Evolutionary conservation across 2,888 invertebrate species (phyloP), one percentile per base, ranked within the genome.

Genomic region (Pollenia labialis): DNA sequence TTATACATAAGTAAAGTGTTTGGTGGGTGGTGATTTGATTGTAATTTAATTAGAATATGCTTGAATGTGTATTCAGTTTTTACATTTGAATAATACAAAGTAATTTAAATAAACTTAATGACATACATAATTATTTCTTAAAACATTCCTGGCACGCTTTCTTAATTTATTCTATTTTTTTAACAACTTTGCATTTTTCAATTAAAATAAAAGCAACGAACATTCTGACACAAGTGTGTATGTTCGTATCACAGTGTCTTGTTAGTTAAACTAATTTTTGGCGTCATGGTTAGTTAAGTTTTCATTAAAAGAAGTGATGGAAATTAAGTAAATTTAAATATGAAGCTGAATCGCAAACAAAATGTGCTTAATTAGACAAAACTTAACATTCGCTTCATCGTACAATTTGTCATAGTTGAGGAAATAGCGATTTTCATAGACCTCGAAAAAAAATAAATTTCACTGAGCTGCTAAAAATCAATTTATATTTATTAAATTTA

Each of bases 191-290:
- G 64, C n/a, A 76, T 32, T 32, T 6, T 32, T 32, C 0, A 32
- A 32, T 32, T 6, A 32, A 32, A 32, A 32, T 32, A 6, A 32
- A 6, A 32, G 4, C 32, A 32, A 32, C 32, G 32, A 6, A 6
- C 32, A 32, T 32, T 32, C 32, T 32, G 6, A 32, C 6, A 32
- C 32, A 32, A 32, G 23, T 23, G 23, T 23, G 23, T 23, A 2
- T 23, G 23, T 23, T 23, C 23, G 23, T 23, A 23, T 23, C 2
- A 23, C 18, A 10, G 8, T 56, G 52, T 54, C 62, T 75, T 64
- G 62, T 62, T 64, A 40, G 54, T 66, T 76, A 66, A 76, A 64
- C 23, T 44, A 54, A 66, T 66, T 46, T 54, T 76, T 76, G 66
- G 64, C 66, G 32, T 32, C 56, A 64, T 54, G 76, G 76, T 66